phyloP scores from a whole-genome alignment of 2,113 vertebrate genomes.

The Nanorana parkeri region DNA sequence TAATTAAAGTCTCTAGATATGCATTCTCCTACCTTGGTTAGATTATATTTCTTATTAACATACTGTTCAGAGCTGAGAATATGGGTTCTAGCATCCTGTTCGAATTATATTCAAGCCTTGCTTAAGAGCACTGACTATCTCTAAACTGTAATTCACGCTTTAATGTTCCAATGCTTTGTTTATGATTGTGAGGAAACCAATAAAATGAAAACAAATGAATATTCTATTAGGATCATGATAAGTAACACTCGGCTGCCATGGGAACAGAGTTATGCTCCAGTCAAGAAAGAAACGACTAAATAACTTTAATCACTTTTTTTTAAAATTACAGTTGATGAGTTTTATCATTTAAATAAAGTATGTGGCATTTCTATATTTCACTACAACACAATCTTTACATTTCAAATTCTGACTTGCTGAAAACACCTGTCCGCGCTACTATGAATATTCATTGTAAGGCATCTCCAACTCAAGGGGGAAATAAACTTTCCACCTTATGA shows the following conservation, averaged over 20 bases:
- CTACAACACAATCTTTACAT: constrained; percentile 49
- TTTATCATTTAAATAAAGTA: constrained; percentile 52
- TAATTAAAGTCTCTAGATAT: constrained; percentile 28
- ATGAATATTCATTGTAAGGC: constrained; percentile 48
- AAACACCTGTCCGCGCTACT: constrained; percentile 48
- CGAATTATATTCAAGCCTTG: neutral
- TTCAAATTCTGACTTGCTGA: constrained; percentile 46
- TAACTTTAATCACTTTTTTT: constrained; percentile 52
- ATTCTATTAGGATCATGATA: constrained; percentile 28
- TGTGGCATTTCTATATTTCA: constrained; percentile 52
- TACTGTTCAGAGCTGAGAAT: neutral
- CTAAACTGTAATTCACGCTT: constrained; percentile 7
- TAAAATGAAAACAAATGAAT: constrained; percentile 30
- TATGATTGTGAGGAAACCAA: constrained; percentile 29
- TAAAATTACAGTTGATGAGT: constrained; percentile 52
- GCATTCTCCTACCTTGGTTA: constrained; percentile 25
- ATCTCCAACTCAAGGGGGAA: constrained; percentile 47
- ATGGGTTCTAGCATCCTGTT: constrained; percentile 9
- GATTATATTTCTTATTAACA: constrained; percentile 21
- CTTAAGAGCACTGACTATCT: constrained; percentile 11
- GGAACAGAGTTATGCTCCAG: constrained; percentile 45
- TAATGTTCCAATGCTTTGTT: constrained; percentile 20
- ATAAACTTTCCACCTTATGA: constrained; percentile 44
- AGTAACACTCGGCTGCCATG: constrained; percentile 19
- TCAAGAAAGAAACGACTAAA: constrained; percentile 45